Evolutionary conservation across 2,888 invertebrate species (phyloP), one percentile per base, ranked within the genome.

Genomic region (Sturmia bella): DNA sequence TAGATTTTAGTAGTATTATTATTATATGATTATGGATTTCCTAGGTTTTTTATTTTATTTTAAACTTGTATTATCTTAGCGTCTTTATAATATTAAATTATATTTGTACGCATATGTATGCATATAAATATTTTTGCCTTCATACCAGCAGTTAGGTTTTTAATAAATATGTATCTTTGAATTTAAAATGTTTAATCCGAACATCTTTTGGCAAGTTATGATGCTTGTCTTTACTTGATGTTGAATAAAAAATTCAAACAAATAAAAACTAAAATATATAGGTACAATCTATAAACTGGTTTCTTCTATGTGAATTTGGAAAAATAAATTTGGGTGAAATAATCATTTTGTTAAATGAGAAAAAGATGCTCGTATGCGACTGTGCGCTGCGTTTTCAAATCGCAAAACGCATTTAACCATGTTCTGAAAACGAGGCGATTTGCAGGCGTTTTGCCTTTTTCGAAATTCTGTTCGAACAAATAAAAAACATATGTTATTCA

Each of bases 1-100:
- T 78, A 72, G 66, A 59, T 57, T 45, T 21, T 79, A 43, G 64
- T 72, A 50, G 64, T 72, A 72, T 70, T 77, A 63, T 63, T 43
- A 54, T 48, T 32, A 61, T 12, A 72, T 17, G n/a, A n/a, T 56
- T 59, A 21, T 77, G 69, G 27, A 70, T 63, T 57, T 39, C n/a
- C 24, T 72, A n/a, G 13, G 50, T 68, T 37, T 32, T n/a, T 75
- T 57, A 32, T 15, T 54, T 45, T 11, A 11, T 9, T 50, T 2
- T 24, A n/a, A n/a, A n/a, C n/a, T 59, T 59, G 37, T 19, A 6
- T 37, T 24, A 43, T 64, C 12, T 39, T 56, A 32, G 32, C 32
- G 32, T 17, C 48, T 45, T 54, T 50, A n/a, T 27, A 43, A 50
- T 43, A 43, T 43, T 4, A 9, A 19, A 12, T 17, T 2, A 19